Conservation (phyloP, 2,113 vertebrate species). For the Atractosteus spatula region DNA sequence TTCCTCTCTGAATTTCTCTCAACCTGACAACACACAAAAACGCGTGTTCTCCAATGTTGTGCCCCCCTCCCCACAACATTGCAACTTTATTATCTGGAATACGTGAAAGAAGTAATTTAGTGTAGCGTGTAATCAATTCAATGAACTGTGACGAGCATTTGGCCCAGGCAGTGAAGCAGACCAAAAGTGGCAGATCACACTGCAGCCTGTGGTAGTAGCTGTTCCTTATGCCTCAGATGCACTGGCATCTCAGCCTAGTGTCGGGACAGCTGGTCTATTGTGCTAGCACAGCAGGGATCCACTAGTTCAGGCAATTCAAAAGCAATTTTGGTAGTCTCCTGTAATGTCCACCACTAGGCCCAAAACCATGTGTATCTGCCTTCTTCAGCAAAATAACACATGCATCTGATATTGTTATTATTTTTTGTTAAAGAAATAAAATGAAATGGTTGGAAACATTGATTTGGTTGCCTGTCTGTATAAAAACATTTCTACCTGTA, state of each 20-base stretch:
- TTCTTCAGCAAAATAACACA: slow-evolving; percentile 40
- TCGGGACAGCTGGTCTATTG: slow-evolving; percentile 42
- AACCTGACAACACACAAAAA: not conserved
- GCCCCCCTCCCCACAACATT: not conserved
- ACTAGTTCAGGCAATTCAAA: slow-evolving; percentile 28
- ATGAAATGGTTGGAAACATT: slow-evolving; percentile 44
- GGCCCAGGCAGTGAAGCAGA: slow-evolving; percentile 24
- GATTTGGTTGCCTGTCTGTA: slow-evolving; percentile 35
- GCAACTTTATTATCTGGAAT: slow-evolving; percentile 10
- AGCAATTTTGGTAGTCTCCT: slow-evolving; percentile 37
- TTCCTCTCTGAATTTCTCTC: slow-evolving; percentile 13
- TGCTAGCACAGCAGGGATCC: slow-evolving; percentile 35
- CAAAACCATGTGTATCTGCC: slow-evolving; percentile 40
- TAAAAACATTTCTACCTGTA: slow-evolving; percentile 31
- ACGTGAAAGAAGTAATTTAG: slow-evolving; percentile 25
- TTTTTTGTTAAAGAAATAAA: slow-evolving; percentile 57
- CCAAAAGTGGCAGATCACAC: slow-evolving; percentile 18
- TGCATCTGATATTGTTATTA: slow-evolving; percentile 58
- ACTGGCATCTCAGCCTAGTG: not conserved
- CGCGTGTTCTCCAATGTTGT: not conserved
- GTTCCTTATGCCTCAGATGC: not conserved
- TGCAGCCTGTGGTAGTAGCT: not conserved
- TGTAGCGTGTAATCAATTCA: slow-evolving; percentile 21
- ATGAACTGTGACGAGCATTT: slow-evolving; percentile 9
- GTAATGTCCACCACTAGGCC: slow-evolving; percentile 45